Base-by-base conservation (phyloP, 2,113 vertebrate species). In the Malurus elegans region DNA sequence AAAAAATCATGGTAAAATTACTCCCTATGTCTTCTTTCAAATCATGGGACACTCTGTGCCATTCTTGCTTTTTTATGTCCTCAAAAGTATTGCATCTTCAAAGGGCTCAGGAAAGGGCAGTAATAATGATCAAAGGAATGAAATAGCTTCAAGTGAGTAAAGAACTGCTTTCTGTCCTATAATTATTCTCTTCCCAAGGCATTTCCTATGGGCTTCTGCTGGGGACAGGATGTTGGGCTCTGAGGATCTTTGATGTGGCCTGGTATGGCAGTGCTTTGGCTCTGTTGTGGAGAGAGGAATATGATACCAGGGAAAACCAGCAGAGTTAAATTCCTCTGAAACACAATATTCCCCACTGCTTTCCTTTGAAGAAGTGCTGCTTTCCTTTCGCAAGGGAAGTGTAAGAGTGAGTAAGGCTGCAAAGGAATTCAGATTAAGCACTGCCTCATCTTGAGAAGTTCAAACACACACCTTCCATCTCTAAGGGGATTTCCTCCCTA, bases 181-280 rank as follows among this genome's bases (percentile, higher is more conserved):
- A 93, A 95, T 80, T 83, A 73, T n/a, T 28, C 11, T 54, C 13
- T 75, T 92, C 78, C n/a, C 21, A 81, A 51, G 51, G 38, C 26
- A n/a, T 86, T 94, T 90, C 60, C 40, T 69, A 23, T 53, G 28
- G 56, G n/a, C 21, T 81, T 71, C 36, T 36, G 4, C 5, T 90
- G 53, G 29, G 76, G 57, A 71, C 23, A 75, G 32, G 11, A 56
- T 71, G 44, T 25, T 87, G 53, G 16, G 7, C 31, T 56, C 4
- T 29, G 36, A n/a, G 61, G 21, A 44, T 17, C 85, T 96, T 85
- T 90, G 78, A 94, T 96, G 93, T 85, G 86, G 79, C 21, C 54
- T 48, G 20, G 23, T 28, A 34, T 21, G 31, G n/a, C 32, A 66
- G 16, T 21, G 26, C n/a, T 80, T 83, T 61, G 64, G 4, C 16